phyloP scores from a whole-genome alignment of 2,888 invertebrate species.

The Pristionchus maxplancki region DNA sequence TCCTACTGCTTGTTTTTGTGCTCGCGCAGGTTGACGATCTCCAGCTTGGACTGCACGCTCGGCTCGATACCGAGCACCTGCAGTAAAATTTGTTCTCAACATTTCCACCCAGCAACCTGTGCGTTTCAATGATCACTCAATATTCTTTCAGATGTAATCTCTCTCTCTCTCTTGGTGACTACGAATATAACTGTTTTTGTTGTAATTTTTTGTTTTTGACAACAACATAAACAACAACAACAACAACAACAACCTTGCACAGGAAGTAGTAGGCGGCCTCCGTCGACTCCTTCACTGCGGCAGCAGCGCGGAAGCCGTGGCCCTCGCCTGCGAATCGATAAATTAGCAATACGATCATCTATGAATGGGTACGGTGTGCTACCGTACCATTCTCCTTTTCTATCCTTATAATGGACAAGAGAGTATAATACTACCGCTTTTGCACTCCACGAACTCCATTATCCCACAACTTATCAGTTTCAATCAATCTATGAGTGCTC shows the following conservation, averaged over 20 bases:
- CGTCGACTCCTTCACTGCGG: slow-evolving; percentile 78
- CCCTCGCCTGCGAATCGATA: slow-evolving; percentile 78
- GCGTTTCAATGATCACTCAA: no score
- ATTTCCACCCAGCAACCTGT: slow-evolving; percentile 47
- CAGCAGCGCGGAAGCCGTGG: slow-evolving; percentile 79
- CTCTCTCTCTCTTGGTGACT: no score
- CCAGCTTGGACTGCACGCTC: slow-evolving; percentile 53
- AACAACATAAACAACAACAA: no score
- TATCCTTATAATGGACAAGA: no score
- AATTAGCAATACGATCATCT: no score
- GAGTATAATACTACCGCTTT: no score
- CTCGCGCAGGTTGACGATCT: not conserved
- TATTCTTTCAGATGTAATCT: no score
- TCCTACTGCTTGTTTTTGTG: slow-evolving; percentile 6
- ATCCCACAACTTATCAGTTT: not conserved
- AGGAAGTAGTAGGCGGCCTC: slow-evolving; percentile 79
- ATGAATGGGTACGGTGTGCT: not conserved
- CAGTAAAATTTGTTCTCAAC: slow-evolving; percentile 53
- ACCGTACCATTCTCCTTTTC: no score
- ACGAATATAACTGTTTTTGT: no score
- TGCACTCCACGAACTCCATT: not conserved
- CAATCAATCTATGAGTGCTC: no score
- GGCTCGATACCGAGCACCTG: slow-evolving; percentile 66
- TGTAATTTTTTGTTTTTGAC: no score
- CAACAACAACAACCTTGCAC: slow-evolving; percentile 56